These are phyloP conservation scores for Elgaria multicarinata DNA, from an alignment of 2,113 vertebrate genomes.

Conservation along the genomic window DNA sequence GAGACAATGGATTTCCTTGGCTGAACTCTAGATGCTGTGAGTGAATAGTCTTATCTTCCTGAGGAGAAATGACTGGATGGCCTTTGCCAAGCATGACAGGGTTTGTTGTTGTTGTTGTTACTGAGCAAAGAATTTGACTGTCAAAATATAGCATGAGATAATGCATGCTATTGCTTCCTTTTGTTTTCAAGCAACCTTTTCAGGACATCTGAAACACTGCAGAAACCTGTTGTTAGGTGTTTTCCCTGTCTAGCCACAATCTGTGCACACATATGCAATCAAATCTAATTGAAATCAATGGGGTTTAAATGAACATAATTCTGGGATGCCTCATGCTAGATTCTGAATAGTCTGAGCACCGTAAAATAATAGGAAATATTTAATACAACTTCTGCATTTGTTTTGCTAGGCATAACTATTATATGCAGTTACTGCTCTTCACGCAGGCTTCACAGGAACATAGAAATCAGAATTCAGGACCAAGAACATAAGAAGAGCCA, in stretches of 20 bases:
- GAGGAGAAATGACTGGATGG: no score
- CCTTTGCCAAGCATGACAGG: neutral
- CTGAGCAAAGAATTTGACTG: neutral
- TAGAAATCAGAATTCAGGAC: neutral
- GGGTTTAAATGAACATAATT: neutral
- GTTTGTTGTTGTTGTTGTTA: no score
- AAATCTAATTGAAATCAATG: constrained; percentile 7
- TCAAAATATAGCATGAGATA: neutral
- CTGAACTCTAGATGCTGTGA: neutral
- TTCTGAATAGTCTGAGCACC: neutral
- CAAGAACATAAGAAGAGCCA: no score
- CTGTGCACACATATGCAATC: constrained; percentile 2
- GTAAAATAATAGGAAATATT: neutral
- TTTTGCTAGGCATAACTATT: neutral
- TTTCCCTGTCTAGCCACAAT: neutral
- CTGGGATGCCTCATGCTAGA: neutral
- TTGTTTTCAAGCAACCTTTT: neutral
- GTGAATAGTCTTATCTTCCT: neutral
- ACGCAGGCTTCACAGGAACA: neutral
- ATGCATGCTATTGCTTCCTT: neutral
- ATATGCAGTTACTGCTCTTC: neutral
- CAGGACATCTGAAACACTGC: neutral
- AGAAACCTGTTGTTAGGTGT: neutral
- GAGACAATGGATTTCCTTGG: neutral
- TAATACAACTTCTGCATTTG: neutral